These are phyloP conservation scores for Dryoscopus gambensis DNA, from an alignment of 2,113 vertebrate genomes.

Conservation along the genomic window DNA sequence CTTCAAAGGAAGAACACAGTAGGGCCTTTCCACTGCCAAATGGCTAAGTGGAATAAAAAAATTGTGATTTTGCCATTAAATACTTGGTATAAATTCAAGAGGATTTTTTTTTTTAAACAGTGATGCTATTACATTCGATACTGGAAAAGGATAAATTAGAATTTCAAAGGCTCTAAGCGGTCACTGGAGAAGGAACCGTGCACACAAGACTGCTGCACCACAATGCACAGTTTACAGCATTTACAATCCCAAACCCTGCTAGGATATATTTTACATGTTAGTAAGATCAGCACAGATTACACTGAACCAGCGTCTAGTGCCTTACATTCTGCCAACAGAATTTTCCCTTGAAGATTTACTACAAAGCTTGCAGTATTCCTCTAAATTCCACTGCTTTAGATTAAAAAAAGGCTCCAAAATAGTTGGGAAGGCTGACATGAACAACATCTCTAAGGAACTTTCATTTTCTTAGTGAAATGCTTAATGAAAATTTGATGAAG, in stretches of 20 bases:
- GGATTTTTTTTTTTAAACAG: neutral
- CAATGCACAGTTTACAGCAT: neutral
- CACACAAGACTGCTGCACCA: neutral
- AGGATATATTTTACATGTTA: neutral
- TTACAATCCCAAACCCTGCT: neutral
- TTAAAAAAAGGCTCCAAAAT: neutral
- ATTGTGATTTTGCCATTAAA: slow-evolving; percentile 45
- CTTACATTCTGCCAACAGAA: neutral
- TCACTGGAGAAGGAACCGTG: neutral
- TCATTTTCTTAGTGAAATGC: neutral
- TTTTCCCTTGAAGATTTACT: neutral
- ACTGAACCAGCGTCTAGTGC: neutral
- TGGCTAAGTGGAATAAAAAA: slow-evolving; percentile 27
- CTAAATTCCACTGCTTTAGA: neutral
- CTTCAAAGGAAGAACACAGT: slow-evolving; percentile 61
- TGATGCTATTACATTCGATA: neutral
- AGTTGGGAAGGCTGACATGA: neutral
- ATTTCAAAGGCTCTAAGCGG: neutral
- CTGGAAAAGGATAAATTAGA: neutral
- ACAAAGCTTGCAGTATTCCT: neutral
- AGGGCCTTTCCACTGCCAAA: slow-evolving; percentile 40
- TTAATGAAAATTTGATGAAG: neutral
- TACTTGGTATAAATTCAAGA: slow-evolving; percentile 31
- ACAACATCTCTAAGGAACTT: neutral
- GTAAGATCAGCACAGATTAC: neutral